These are phyloP conservation scores for Odontophorus gujanensis DNA, from an alignment of 2,113 vertebrate genomes.

Conservation along the genomic window DNA sequence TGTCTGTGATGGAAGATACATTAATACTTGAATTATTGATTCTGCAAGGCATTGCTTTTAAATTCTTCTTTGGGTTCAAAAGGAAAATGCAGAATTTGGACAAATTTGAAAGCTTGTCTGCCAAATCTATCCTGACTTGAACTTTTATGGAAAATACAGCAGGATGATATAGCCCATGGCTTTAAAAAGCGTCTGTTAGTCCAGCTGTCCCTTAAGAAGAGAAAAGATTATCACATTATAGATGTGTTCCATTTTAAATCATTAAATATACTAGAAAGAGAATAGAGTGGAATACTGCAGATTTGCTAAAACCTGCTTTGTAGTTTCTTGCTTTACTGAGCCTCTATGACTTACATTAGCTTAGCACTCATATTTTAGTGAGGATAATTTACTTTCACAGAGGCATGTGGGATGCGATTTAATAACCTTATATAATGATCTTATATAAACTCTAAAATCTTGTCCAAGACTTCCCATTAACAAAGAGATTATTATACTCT, in stretches of 20 bases:
- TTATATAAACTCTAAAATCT: slow-evolving; percentile 57
- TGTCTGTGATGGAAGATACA: background rate
- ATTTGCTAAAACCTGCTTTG: background rate
- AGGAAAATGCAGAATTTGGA: background rate
- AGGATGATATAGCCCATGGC: background rate
- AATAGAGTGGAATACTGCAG: background rate
- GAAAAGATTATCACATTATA: background rate
- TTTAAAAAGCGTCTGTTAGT: background rate
- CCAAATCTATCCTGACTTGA: background rate
- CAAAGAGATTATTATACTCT: slow-evolving; percentile 27
- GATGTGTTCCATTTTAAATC: background rate
- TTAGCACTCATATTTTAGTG: slow-evolving; percentile 18
- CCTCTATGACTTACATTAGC: background rate
- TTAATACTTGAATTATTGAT: background rate
- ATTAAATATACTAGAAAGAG: background rate
- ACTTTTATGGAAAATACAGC: background rate
- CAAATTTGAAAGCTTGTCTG: background rate
- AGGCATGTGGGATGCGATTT: slow-evolving; percentile 31
- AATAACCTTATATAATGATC: slow-evolving; percentile 56
- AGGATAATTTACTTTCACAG: slow-evolving; percentile 19
- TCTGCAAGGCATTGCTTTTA: background rate
- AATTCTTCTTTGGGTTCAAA: background rate
- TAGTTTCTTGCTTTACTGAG: background rate
- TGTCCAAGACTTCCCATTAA: slow-evolving; percentile 36
- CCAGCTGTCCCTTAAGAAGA: background rate